phyloP scores from a whole-genome alignment of 2,113 vertebrate genomes.

The Dasyurus viverrinus region DNA sequence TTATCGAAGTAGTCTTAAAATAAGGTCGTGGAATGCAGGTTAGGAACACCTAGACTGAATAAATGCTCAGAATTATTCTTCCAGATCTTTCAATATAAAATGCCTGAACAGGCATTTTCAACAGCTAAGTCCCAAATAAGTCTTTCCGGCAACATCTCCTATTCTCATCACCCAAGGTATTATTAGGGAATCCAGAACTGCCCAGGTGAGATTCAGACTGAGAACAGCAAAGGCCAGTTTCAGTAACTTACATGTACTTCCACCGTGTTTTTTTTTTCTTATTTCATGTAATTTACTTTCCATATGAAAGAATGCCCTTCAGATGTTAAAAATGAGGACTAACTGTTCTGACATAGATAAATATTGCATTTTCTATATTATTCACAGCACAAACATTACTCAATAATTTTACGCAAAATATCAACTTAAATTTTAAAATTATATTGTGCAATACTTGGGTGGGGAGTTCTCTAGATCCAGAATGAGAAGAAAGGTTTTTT shows the following conservation, averaged over 20 bases:
- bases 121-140: background rate
- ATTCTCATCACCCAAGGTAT: background rate
- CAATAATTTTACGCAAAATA: background rate
- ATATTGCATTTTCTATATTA: background rate
- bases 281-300: background rate
- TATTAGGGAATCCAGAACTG: background rate
- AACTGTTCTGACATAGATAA: background rate
- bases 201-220: background rate
- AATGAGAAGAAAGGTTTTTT: background rate
- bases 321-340: background rate
- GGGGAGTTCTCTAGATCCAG: background rate
- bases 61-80: background rate
- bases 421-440: background rate
- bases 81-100: background rate
- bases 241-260: background rate
- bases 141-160: background rate
- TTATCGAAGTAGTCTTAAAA: background rate
- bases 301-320: background rate
- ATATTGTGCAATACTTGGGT: background rate
- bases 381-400: background rate
- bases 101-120: background rate
- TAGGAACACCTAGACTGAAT: background rate
- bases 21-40: background rate
- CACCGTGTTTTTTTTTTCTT: background rate
- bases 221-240: background rate